Evolutionary conservation across 1,140 invertebrate genomes (phyloP), one percentile per base, ranked within the genome.

Genomic region (Drosophila chauvacae): DNA sequence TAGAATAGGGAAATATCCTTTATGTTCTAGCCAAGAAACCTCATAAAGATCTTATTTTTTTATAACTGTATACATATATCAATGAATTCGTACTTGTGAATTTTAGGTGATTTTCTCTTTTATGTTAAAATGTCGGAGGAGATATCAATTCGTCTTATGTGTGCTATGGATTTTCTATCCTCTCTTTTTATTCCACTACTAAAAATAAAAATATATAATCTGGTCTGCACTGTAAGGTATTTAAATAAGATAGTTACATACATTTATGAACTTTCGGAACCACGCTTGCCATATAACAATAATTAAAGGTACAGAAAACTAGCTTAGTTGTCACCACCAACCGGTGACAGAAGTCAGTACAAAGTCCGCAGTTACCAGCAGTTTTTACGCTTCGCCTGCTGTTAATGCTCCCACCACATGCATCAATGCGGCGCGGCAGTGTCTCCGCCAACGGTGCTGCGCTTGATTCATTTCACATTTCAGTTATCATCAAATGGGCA

Each of bases 401-500:
- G 74, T 64, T 47, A 55, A 72, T 69, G 58, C 77, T 39, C 51
- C 65, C 63, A 78, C 82, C 80, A 60, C 81, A 81, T 71, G 63
- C 59, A 79, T 80, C 58, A 69, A 55, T 80, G 73, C 68, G 65
- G 53, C 50, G 58, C 68, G 42, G 57, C 50, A 58, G 45, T 30
- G 55, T 60, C 48, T 53, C 53, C 81, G 71, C 50, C 66, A 69
- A 48, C 55, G 47, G 42, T 62, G 65, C 55, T 68, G 79, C 50
- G 53, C 63, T 63, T 86, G 75, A 81, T 75, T 88, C 74, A 41
- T 62, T 71, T 78, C 63, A 44, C 61, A 65, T 80, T 80, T 77
- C 64, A 87, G 82, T 81, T 82, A 85, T 87, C 75, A 85, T 85
- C 73, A 74, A 62, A 53, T 28, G 55, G 23, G 30, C 66, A 65